Evolutionary conservation across 2,113 vertebrate genomes (phyloP).

Genomic region (Odocoileus hemionus): DNA sequence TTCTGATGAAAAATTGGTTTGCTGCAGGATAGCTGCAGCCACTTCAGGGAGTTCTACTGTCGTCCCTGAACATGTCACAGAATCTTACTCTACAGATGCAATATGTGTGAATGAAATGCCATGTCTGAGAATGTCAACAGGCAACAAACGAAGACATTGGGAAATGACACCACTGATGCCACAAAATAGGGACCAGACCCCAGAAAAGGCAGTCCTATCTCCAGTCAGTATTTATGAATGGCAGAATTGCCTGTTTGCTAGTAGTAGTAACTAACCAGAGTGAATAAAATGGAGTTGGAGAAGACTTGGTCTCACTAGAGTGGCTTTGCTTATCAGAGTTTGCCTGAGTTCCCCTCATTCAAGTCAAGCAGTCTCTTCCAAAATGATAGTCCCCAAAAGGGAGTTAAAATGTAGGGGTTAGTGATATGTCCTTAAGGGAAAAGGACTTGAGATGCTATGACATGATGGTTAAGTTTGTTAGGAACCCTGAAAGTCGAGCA

Average conservation of each 20-base stretch:
- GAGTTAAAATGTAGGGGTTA: background rate
- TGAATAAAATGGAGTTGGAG: background rate
- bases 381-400: background rate
- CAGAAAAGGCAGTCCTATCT: conserved; percentile 19
- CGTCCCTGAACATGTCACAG: conserved; percentile 42
- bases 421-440: background rate
- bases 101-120: background rate
- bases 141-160: conserved; percentile 37
- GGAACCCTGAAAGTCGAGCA: background rate
- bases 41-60: conserved; percentile 37
- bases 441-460: background rate
- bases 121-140: conserved; percentile 32
- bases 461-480: background rate
- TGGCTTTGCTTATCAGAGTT: background rate
- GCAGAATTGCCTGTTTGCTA: background rate
- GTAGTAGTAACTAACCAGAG: background rate
- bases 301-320: background rate
- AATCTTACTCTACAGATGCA: conserved; percentile 42
- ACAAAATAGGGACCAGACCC: background rate
- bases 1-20: conserved; percentile 51
- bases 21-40: background rate
- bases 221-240: background rate
- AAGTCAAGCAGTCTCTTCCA: background rate
- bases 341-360: background rate
- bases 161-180: background rate